Conservation (phyloP, 2,113 vertebrate species). For the Laterallus jamaicensis region DNA sequence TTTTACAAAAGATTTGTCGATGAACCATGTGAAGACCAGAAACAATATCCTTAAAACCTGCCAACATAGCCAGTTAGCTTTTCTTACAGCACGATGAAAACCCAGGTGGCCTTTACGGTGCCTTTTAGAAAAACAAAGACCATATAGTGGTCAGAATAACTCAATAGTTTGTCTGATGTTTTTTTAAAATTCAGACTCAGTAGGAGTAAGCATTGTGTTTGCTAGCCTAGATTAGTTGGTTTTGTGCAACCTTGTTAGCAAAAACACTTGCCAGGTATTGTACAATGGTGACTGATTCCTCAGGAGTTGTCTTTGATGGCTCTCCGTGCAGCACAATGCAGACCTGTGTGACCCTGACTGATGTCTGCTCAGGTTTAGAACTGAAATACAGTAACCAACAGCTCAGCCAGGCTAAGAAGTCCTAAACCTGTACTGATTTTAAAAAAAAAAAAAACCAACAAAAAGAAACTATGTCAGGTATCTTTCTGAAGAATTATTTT, state of each 20-base stretch:
- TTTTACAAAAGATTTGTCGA: neutral
- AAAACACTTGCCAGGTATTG: neutral
- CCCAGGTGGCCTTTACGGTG: neutral
- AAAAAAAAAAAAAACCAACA: neutral
- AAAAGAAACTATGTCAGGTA: neutral
- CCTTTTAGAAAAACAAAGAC: neutral
- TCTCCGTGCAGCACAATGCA: neutral
- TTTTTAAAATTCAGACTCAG: neutral
- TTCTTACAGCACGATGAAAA: neutral
- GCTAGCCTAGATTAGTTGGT: neutral
- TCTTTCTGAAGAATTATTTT: conserved; percentile 12
- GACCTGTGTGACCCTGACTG: neutral
- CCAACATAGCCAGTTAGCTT: neutral
- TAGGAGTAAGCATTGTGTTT: neutral
- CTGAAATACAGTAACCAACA: neutral
- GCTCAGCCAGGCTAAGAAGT: neutral
- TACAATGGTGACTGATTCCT: neutral
- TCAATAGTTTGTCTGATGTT: neutral
- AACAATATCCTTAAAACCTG: neutral
- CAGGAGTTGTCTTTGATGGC: neutral
- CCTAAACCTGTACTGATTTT: neutral
- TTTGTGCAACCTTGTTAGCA: neutral
- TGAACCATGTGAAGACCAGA: neutral
- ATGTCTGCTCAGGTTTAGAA: neutral
- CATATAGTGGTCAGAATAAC: neutral